Evolutionary conservation across 2,888 invertebrate genomes (phyloP), one percentile per base, ranked within the genome.

Genomic region (Lasiommata megera): DNA sequence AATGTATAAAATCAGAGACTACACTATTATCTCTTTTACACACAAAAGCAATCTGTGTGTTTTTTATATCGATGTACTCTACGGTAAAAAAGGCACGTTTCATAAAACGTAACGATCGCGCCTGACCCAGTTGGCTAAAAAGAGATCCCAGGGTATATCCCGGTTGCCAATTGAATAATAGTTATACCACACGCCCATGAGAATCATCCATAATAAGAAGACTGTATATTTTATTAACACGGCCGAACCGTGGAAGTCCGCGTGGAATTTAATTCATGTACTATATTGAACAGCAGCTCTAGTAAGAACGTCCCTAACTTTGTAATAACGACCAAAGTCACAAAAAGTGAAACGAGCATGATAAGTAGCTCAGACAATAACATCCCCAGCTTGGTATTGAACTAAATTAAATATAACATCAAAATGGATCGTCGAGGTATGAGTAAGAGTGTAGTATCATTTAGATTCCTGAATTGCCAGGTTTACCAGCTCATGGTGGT

Each of bases 81-180:
- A 29, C 51, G 44, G 56, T 57, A 52, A 55, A 61, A 57, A 59
- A 54, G 55, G 44, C 59, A 59, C 56, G 51, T 59, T 50, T 34
- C 36, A 47, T 62, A 58, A 60, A 58, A 58, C 50, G 55, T 57
- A 59, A 61, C 59, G 58, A 63, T 56, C 48, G 23, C 17, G 56
- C 41, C 57, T 60, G 62, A 60, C 64, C 64, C 60, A 62, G 55
- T 64, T 64, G 60, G 62, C 62, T 58, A 18, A 40, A 52, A 41
- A 41, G 41, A 41, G 52, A 41, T 52, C 52, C 52, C 52, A 52
- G 52, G 40, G 51, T 43, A 54, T 48, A 41, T 31, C 46, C 40
- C 48, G 53, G 29, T 36, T 54, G 60, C 58, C 60, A 62, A 64
- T 60, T 56, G 60, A 58, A 56, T 58, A 58, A 55, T 57, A 61